Percentiles rank a stretch among this genome's conserved stretches.
Conservation (phyloP, 2,113 vertebrate genomes). For the Sylvia atricapilla region DNA sequence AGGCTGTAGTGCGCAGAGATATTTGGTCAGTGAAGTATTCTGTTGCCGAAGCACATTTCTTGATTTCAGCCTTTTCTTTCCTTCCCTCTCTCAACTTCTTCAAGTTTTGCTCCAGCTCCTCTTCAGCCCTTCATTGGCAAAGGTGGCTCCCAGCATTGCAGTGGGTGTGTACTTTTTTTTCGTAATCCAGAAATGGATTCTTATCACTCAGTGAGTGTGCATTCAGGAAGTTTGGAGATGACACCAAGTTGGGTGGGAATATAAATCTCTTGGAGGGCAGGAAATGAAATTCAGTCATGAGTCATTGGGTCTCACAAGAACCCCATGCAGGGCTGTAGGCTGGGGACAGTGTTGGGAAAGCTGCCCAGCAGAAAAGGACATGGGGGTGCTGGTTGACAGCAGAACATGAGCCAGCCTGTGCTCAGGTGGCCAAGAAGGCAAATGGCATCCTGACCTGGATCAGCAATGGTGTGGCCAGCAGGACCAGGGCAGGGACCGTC, state of each 20-base stretch:
- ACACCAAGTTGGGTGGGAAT: neutral
- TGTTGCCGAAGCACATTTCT: neutral
- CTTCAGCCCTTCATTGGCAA: neutral
- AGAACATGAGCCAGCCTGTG: fast-evolving
- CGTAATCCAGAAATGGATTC: neutral
- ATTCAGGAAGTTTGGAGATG: neutral
- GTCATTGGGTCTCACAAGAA: neutral
- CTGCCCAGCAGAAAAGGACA: fast-evolving
- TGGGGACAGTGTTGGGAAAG: neutral
- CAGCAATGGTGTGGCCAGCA: neutral
- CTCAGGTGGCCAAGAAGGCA: neutral
- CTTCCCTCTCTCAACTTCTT: neutral
- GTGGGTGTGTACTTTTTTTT: neutral
- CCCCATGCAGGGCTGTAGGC: neutral
- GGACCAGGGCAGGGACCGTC: fast-evolving
- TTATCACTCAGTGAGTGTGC: neutral
- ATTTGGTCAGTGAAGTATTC: neutral
- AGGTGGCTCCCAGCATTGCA: neutral
- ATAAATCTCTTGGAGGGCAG: neutral
- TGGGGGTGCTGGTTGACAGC: fast-evolving
- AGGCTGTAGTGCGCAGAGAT: neutral
- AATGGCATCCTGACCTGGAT: fast-evolving
- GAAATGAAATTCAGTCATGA: neutral
- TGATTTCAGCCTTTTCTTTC: neutral
- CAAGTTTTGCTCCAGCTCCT: neutral